These are phyloP conservation scores for Melanotaenia maccullochi DNA, from an alignment of 2,797 vertebrate genomes.

Conservation along the genomic window DNA sequence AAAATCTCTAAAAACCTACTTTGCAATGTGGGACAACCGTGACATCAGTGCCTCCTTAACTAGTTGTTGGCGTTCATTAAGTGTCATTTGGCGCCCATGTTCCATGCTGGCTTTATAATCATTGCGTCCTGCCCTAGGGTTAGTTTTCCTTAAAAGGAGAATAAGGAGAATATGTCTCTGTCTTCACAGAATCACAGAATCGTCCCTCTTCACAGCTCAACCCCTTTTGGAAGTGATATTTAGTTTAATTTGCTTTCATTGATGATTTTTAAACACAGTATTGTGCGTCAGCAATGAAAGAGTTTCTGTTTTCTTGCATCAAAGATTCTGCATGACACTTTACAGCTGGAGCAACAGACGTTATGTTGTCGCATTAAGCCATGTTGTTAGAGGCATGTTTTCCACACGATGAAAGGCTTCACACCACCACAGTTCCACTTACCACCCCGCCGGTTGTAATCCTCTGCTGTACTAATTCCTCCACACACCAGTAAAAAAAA, in stretches of 20 bases:
- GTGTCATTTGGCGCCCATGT: constrained; percentile 35
- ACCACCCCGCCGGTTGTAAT: constrained; percentile 55
- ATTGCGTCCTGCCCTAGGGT: constrained; percentile 39
- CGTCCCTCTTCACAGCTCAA: not conserved
- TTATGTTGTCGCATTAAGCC: constrained; percentile 43
- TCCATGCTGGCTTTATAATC: constrained; percentile 37
- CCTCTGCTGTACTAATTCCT: constrained; percentile 32
- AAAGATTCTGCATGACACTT: constrained; percentile 20
- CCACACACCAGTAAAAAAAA: constrained; percentile 37
- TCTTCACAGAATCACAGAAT: constrained; percentile 19
- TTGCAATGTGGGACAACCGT: constrained; percentile 57
- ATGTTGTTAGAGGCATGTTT: constrained; percentile 45
- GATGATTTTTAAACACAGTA: constrained; percentile 16
- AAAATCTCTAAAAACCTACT: constrained; percentile 42
- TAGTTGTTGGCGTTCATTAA: constrained; percentile 54
- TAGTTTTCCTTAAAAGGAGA: constrained; percentile 9
- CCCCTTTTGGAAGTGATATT: not conserved
- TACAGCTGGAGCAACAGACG: constrained; percentile 25
- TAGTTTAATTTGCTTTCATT: constrained; percentile 6
- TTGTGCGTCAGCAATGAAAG: constrained; percentile 31
- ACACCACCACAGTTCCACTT: constrained; percentile 42
- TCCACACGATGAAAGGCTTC: constrained; percentile 40
- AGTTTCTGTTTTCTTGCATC: constrained; percentile 9
- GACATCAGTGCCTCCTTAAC: constrained; percentile 38
- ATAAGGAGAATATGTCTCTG: constrained; percentile 31